Evolutionary conservation across 2,113 vertebrate species (phyloP).

Genomic region (Bujurquina vittata): DNA sequence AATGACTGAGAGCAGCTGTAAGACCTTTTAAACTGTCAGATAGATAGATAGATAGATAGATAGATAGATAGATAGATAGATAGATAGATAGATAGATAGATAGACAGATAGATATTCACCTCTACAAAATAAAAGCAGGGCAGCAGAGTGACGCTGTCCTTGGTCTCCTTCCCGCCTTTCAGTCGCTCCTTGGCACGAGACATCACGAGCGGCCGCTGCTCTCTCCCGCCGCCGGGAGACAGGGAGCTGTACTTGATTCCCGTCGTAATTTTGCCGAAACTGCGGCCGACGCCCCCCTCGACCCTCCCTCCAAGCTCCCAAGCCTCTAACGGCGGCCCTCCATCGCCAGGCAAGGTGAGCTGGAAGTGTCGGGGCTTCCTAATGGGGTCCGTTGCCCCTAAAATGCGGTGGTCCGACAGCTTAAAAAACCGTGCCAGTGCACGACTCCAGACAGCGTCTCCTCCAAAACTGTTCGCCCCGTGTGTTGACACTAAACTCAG

Average conservation of each 20-base stretch:
- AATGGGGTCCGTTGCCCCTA: not conserved
- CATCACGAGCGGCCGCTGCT: conserved; percentile 67
- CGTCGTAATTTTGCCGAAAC: conserved; percentile 72
- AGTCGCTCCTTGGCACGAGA: conserved; percentile 73
- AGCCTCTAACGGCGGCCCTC: conserved; percentile 10
- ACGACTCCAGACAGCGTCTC: not conserved
- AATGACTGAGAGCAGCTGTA: not conserved
- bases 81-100: conserved; percentile 29
- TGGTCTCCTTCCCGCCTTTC: conserved; percentile 74
- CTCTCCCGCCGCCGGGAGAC: conserved; percentile 71
- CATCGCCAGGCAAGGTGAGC: conserved; percentile 14
- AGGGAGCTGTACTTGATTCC: conserved; percentile 72
- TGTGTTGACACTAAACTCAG: not conserved
- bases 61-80: too few relatives aligned
- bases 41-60: not conserved
- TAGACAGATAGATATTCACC: conserved; percentile 59
- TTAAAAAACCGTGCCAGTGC: not conserved
- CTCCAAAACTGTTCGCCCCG: not conserved
- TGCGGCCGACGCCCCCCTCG: not conserved
- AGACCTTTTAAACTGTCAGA: not conserved
- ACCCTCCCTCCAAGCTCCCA: not conserved
- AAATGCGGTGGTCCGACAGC: not conserved
- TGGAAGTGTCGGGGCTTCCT: not conserved
- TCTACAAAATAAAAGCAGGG: conserved; percentile 79
- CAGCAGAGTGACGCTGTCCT: conserved; percentile 76